These are phyloP conservation scores for Pyrgus malvae DNA, from an alignment of 2,888 invertebrate species.

Conservation along the genomic window DNA sequence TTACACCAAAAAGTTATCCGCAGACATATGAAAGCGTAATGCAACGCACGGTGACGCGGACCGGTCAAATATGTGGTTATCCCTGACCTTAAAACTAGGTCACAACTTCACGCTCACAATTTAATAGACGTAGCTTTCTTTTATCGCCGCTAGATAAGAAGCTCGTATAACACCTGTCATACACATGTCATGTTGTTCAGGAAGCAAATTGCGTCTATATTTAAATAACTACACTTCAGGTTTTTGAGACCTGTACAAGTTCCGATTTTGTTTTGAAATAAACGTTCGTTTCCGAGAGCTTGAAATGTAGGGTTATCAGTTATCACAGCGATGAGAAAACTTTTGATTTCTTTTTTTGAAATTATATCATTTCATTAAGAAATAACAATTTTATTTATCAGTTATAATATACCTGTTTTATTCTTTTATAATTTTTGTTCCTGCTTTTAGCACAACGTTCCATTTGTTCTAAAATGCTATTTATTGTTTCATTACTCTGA, in stretches of 20 bases:
- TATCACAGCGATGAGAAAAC: no score
- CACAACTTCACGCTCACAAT: constrained; percentile 37
- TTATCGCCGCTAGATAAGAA: background rate
- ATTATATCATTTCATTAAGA: no score
- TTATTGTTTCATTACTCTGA: no score
- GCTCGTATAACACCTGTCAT: constrained; percentile 11
- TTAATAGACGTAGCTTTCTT: constrained; percentile 24
- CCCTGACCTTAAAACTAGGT: constrained; percentile 67
- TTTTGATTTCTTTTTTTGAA: no score
- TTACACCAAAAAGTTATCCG: constrained; percentile 31
- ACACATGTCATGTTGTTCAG: background rate
- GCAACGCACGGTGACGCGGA: constrained; percentile 49
- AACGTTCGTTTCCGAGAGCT: no score
- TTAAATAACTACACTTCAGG: background rate
- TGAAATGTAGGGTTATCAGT: no score
- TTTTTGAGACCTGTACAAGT: background rate
- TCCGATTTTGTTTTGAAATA: no score
- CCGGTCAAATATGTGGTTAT: constrained; percentile 55
- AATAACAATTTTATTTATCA: no score
- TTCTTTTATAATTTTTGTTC: no score
- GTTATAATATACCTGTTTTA: no score
- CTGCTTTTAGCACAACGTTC: no score
- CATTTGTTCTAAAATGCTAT: no score
- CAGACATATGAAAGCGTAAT: constrained; percentile 43
- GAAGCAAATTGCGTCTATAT: background rate